Percentiles rank a stretch among this genome's conserved stretches.
Evolutionary conservation across 2,113 vertebrate genomes (phyloP).

Genomic region (Collichthys lucidus): DNA sequence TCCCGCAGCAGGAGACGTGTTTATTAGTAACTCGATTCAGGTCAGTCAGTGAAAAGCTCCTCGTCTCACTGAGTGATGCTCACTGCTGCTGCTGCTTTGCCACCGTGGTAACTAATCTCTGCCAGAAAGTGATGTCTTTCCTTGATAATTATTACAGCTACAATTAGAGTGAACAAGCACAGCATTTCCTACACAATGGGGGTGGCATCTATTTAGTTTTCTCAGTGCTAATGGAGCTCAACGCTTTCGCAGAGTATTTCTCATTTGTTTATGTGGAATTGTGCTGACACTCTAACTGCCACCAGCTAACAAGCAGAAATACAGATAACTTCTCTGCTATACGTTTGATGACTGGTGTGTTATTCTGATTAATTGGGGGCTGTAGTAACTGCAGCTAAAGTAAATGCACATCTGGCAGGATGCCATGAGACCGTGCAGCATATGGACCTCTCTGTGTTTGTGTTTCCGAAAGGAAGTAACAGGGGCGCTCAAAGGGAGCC

Average conservation of each 20-base stretch:
- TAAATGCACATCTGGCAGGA: constrained; percentile 27
- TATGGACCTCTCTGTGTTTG: constrained; percentile 37
- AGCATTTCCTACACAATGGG: background rate
- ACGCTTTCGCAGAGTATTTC: background rate
- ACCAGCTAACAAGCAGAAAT: background rate
- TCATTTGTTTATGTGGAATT: background rate
- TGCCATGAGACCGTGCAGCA: constrained; percentile 35
- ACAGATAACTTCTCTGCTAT: background rate
- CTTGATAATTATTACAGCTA: background rate
- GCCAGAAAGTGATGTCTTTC: constrained; percentile 12
- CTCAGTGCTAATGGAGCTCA: constrained; percentile 2
- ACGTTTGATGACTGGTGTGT: background rate
- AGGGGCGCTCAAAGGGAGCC: background rate
- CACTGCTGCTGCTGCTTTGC: constrained; percentile 12
- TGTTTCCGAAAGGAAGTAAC: constrained; percentile 44
- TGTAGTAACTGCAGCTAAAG: constrained; percentile 5
- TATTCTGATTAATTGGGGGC: background rate
- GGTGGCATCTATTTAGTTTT: background rate
- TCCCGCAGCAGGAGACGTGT: constrained; percentile 12
- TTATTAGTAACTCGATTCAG: constrained; percentile 18
- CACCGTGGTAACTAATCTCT: constrained; percentile 27
- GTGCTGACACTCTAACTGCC: background rate
- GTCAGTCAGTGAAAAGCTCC: constrained; percentile 32
- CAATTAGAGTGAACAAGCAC: background rate
- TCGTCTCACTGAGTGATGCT: constrained; percentile 1